Percentiles rank a stretch among this genome's conserved stretches.
Conservation (phyloP, 35 echinoderm and acorn worm genomes). For the Patiria miniata region DNA sequence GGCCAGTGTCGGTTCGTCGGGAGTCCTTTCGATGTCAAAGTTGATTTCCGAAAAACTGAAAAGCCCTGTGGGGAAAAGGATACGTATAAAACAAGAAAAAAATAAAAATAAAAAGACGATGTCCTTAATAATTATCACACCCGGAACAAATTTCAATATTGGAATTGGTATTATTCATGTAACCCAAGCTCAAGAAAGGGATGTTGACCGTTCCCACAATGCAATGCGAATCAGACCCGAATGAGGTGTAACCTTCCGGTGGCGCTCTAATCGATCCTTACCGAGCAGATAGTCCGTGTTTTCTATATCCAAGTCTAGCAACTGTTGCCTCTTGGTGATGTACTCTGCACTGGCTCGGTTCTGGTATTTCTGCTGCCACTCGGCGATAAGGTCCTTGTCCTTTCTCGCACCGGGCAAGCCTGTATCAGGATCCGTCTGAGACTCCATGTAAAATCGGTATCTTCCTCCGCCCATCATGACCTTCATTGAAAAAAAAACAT, state of each 20-base stretch:
- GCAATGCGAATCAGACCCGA: background rate
- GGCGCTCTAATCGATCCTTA: too few species aligned
- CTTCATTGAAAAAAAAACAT: too few species aligned
- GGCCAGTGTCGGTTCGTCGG: slow-evolving; percentile 48
- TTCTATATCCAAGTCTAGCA: background rate
- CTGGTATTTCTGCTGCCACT: background rate
- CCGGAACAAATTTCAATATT: background rate
- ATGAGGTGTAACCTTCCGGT: background rate
- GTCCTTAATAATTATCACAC: background rate
- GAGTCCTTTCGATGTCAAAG: slow-evolving; percentile 46
- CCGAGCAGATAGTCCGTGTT: slow-evolving; percentile 35
- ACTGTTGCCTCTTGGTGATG: slow-evolving; percentile 20
- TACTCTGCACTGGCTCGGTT: background rate
- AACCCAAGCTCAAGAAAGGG: background rate
- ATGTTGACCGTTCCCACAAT: background rate
- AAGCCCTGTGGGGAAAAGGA: slow-evolving; percentile 16
- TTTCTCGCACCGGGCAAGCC: too few species aligned
- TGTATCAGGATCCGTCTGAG: too few species aligned
- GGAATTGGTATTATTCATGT: background rate
- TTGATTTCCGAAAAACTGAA: slow-evolving; percentile 55
- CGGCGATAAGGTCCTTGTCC: slow-evolving; percentile 13
- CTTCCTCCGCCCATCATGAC: too few species aligned
- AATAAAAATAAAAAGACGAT: background rate
- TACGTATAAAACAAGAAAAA: too few species aligned
- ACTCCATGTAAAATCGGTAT: too few species aligned